These are phyloP conservation scores for Archips xylosteana DNA, from an alignment of 2,888 invertebrate genomes.

Conservation along the genomic window DNA sequence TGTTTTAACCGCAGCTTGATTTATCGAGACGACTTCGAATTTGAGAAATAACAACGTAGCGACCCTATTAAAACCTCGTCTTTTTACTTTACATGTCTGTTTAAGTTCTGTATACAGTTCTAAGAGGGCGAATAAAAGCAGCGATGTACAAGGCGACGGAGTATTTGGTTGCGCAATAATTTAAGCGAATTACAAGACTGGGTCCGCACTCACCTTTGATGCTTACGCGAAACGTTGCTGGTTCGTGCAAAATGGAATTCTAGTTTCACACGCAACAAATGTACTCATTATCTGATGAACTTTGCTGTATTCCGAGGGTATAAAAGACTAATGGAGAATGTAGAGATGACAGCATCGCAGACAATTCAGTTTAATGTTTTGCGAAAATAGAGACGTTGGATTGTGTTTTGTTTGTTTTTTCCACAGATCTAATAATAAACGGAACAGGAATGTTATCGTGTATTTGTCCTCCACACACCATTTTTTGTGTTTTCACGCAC, in stretches of 20 bases:
- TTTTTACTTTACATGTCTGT: constrained; percentile 26
- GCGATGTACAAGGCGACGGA: constrained; percentile 15
- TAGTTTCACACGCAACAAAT: constrained; percentile 85
- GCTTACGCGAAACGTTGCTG: constrained; percentile 72
- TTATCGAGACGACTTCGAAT: constrained; percentile 59
- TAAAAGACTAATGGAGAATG: constrained; percentile 54
- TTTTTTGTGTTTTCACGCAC: too few relatives aligned
- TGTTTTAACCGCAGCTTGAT: constrained; percentile 62
- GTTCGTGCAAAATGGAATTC: constrained; percentile 81
- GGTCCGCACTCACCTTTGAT: constrained; percentile 64
- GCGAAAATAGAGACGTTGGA: constrained; percentile 7
- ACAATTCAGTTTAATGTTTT: neutral
- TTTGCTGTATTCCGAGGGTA: constrained; percentile 61
- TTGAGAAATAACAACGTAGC: constrained; percentile 54
- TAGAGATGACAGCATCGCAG: constrained; percentile 41
- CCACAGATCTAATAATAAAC: too few relatives aligned
- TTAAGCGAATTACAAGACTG: constrained; percentile 31
- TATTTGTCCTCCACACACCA: too few relatives aligned
- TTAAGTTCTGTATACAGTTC: neutral
- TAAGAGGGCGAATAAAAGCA: neutral
- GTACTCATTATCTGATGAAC: constrained; percentile 83
- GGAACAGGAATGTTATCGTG: too few relatives aligned
- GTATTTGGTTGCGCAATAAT: constrained; percentile 19
- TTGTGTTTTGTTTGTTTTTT: neutral
- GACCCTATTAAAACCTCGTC: constrained; percentile 31